These are phyloP conservation scores for Ginglymostoma cirratum DNA, from an alignment of 2,113 vertebrate genomes.

Conservation along the genomic window DNA sequence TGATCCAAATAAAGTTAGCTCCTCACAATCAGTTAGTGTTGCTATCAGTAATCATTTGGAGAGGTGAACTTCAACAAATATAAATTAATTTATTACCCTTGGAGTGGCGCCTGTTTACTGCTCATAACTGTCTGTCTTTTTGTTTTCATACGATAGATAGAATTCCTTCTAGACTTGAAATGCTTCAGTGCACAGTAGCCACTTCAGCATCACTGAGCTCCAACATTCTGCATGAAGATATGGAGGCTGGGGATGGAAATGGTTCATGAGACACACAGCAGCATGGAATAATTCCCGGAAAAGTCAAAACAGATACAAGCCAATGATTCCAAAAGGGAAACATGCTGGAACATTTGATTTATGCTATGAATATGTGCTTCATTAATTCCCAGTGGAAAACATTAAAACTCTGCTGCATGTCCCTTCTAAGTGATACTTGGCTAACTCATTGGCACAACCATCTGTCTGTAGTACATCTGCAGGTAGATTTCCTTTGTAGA, in stretches of 20 bases:
- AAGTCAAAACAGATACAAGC: constrained; percentile 24
- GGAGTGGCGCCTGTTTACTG: background rate
- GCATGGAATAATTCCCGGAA: constrained; percentile 16
- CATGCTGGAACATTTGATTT: constrained; percentile 32
- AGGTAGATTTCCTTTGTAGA: constrained; percentile 5
- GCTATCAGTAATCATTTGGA: constrained; percentile 33
- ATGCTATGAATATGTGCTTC: constrained; percentile 32
- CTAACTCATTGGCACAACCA: constrained; percentile 27
- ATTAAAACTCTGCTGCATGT: constrained; percentile 33
- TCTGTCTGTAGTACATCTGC: constrained; percentile 11
- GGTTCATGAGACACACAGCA: constrained; percentile 2
- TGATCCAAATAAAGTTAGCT: background rate
- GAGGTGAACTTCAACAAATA: constrained; percentile 2
- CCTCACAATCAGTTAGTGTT: constrained; percentile 9
- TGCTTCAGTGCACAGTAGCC: constrained; percentile 26
- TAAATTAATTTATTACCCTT: constrained; percentile 1
- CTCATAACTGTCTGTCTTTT: constrained; percentile 15
- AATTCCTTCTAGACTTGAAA: constrained; percentile 34
- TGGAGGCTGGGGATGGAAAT: background rate
- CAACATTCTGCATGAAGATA: background rate
- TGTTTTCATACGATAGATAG: background rate
- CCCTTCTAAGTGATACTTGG: constrained; percentile 35
- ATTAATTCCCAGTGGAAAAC: constrained; percentile 34
- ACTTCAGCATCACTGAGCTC: background rate
- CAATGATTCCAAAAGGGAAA: constrained; percentile 31